A percentile compares a stretch with the other conserved stretches of the same genome.
Conservation (phyloP, 2,797 vertebrate species). For the Macrochelys suwanniensis region DNA sequence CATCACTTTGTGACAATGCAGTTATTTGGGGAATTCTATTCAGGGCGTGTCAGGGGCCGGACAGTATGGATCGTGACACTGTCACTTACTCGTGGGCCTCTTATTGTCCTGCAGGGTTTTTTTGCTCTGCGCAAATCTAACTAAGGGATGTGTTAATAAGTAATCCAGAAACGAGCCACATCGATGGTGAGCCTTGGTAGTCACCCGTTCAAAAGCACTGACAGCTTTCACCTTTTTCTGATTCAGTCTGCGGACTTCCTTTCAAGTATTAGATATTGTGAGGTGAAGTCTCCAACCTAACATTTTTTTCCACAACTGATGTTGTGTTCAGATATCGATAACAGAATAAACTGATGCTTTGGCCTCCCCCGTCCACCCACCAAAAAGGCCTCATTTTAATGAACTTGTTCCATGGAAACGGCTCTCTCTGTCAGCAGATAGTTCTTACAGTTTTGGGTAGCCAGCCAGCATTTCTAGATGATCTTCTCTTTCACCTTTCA, state of each 20-base stretch:
- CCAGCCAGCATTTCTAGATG: slow-evolving; percentile 3
- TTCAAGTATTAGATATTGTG: background rate
- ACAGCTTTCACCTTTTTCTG: too few relatives aligned
- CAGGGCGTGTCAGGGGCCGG: too few relatives aligned
- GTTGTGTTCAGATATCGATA: background rate
- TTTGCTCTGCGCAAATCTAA: background rate
- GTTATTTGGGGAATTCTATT: background rate
- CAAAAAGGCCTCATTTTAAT: background rate
- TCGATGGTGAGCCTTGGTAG: background rate
- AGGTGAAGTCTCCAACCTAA: background rate
- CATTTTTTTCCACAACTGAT: background rate
- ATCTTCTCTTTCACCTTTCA: background rate
- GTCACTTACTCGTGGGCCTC: background rate
- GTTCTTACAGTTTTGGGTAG: fast-evolving
- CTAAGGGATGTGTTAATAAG: background rate
- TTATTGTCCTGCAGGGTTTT: background rate
- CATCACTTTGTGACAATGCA: background rate
- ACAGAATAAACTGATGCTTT: background rate
- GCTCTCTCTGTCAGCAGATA: background rate
- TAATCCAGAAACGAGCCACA: background rate
- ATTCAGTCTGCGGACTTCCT: background rate
- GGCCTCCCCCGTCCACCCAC: background rate
- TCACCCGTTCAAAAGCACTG: background rate
- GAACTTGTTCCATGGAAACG: background rate
- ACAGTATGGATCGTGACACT: background rate